A percentile compares a stretch with the other conserved stretches of the same genome.
These are phyloP conservation scores for Drosophila funebris DNA, from an alignment of 1,140 invertebrate species.

Conservation along the genomic window DNA sequence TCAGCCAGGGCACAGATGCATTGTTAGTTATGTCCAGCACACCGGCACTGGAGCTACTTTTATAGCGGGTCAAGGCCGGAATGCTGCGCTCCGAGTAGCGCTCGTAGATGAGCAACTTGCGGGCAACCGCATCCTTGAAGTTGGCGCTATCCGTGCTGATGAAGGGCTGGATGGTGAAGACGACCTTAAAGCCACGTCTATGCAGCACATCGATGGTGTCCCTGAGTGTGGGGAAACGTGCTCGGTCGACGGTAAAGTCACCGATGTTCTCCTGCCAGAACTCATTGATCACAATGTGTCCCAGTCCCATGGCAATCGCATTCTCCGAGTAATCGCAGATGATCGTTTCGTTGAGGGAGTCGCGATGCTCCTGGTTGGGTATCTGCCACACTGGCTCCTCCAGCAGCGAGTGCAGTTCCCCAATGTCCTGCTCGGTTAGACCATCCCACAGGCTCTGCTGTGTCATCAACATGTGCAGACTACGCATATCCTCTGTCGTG, in stretches of 20 bases:
- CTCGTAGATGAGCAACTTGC: constrained; percentile 89
- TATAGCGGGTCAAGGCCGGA: constrained; percentile 90
- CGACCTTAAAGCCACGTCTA: constrained; percentile 92
- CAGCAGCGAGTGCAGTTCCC: constrained; percentile 89
- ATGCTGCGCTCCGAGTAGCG: constrained; percentile 89
- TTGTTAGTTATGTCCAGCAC: constrained; percentile 94
- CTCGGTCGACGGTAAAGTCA: constrained; percentile 89
- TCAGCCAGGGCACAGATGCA: constrained; percentile 91
- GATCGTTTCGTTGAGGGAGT: constrained; percentile 87
- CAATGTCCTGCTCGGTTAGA: constrained; percentile 89
- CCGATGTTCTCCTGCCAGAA: constrained; percentile 93
- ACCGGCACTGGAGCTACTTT: constrained; percentile 90
- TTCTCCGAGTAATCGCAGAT: constrained; percentile 93
- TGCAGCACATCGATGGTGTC: constrained; percentile 92
- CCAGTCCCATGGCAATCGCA: constrained; percentile 90
- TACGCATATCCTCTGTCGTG: constrained; percentile 90
- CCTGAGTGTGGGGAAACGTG: constrained; percentile 89
- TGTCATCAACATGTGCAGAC: constrained; percentile 88
- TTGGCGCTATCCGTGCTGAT: constrained; percentile 93
- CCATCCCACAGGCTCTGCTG: constrained; percentile 92
- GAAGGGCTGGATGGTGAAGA: constrained; percentile 93
- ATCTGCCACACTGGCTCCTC: constrained; percentile 94
- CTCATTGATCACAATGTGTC: constrained; percentile 92
- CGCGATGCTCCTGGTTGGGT: constrained; percentile 86
- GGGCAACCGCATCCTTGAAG: constrained; percentile 90